These are phyloP conservation scores for Leptinotarsa peninsularis DNA, from an alignment of 2,888 invertebrate genomes.

Conservation along the genomic window DNA sequence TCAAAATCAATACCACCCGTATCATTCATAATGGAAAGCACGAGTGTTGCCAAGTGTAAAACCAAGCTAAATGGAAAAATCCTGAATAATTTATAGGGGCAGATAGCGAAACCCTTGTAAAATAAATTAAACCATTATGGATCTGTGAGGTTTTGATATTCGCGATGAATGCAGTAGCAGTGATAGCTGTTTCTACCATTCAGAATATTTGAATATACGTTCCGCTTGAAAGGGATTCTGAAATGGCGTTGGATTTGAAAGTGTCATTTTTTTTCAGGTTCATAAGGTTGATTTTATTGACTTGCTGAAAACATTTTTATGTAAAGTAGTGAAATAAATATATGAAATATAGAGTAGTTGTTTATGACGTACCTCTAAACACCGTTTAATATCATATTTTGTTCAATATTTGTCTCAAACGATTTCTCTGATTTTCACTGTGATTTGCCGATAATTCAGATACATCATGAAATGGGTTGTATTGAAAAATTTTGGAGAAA, in stretches of 20 bases:
- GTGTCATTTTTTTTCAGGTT: background rate
- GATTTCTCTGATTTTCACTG: no score
- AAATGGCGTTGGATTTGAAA: background rate
- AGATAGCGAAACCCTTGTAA: conserved; percentile 32
- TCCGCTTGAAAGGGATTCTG: background rate
- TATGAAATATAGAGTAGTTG: no score
- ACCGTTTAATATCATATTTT: no score
- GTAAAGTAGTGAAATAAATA: no score
- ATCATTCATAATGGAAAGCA: conserved; percentile 37
- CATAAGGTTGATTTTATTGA: background rate
- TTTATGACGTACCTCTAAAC: no score
- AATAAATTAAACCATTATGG: conserved; percentile 36
- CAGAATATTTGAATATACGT: conserved; percentile 4
- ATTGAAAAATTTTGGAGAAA: no score
- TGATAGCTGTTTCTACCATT: background rate
- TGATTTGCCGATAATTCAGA: no score
- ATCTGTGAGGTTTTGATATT: conserved; percentile 21
- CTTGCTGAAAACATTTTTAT: no score
- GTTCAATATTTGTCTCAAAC: no score
- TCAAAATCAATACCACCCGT: conserved; percentile 36
- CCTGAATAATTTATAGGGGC: conserved; percentile 34
- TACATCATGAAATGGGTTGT: no score
- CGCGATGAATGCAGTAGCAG: conserved; percentile 7
- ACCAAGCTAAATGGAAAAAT: conserved; percentile 31
- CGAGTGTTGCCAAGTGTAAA: conserved; percentile 39